phyloP scores from a whole-genome alignment of 2,797 vertebrate species.

The Xenopus petersii region DNA sequence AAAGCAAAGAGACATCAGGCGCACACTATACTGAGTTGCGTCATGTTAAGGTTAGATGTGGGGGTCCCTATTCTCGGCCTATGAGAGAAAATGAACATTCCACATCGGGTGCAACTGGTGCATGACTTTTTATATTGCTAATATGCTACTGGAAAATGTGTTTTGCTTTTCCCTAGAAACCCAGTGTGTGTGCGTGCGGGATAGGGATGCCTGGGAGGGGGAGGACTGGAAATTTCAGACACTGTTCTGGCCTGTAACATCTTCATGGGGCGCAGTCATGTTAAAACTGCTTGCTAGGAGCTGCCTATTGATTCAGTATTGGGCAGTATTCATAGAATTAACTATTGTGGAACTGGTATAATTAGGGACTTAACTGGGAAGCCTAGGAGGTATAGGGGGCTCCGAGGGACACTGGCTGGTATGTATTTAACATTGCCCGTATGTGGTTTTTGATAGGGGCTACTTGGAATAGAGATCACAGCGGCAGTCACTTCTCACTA shows the following conservation, averaged over 20 bases:
- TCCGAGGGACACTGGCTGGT: too few relatives aligned
- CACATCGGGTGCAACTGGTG: neutral
- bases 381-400: too few relatives aligned
- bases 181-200: neutral
- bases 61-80: neutral
- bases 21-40: neutral
- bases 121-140: constrained; percentile 19
- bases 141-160: constrained; percentile 21
- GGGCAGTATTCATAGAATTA: too few relatives aligned
- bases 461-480: too few relatives aligned
- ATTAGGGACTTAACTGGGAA: too few relatives aligned
- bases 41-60: neutral
- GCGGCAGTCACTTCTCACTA: too few relatives aligned
- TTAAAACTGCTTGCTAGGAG: too few relatives aligned
- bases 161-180: neutral
- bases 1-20: too few relatives aligned
- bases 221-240: neutral
- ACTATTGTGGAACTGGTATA: too few relatives aligned
- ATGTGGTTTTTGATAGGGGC: too few relatives aligned
- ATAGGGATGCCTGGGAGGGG: neutral
- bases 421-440: too few relatives aligned
- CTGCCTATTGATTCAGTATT: too few relatives aligned
- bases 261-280: neutral
- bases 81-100: neutral
- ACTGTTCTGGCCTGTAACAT: neutral